Conservation (phyloP, 2,113 vertebrate genomes). For the Microtus ochrogaster region DNA sequence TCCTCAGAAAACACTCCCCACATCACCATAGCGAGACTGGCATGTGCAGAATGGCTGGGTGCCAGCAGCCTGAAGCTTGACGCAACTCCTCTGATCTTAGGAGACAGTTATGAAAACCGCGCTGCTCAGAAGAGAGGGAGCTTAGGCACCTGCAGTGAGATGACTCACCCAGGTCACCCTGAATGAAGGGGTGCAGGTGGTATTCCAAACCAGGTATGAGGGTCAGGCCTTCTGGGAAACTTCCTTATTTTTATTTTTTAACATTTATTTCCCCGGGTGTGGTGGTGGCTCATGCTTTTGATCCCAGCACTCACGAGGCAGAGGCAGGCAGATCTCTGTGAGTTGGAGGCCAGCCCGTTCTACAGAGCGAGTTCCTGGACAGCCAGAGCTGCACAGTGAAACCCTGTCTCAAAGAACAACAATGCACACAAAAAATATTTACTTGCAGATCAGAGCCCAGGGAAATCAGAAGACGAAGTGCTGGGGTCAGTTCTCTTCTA, state of each 20-base stretch:
- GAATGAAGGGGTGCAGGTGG: not conserved
- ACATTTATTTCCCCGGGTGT: not conserved
- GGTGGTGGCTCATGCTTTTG: not conserved
- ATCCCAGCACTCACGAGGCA: not conserved
- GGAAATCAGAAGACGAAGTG: not conserved
- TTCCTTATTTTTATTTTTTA: not conserved
- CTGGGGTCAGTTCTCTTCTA: not conserved
- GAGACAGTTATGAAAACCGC: not conserved
- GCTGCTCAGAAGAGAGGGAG: not conserved
- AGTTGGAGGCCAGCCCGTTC: not conserved
- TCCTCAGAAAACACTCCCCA: not conserved
- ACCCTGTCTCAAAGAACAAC: not conserved
- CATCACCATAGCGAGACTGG: not conserved
- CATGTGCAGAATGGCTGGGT: not conserved
- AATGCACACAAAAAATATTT: not conserved
- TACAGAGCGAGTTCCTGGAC: not conserved
- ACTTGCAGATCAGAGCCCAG: not conserved
- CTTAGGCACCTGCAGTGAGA: not conserved
- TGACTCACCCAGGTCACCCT: not conserved
- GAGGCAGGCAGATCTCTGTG: not conserved
- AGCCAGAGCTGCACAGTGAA: not conserved
- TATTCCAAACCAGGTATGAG: not conserved
- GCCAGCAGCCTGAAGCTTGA: not conserved
- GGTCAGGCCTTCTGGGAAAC: not conserved
- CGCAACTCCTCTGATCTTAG: not conserved